Base-by-base conservation (phyloP, 1,140 invertebrate species). In the Drosophila sproati region DNA sequence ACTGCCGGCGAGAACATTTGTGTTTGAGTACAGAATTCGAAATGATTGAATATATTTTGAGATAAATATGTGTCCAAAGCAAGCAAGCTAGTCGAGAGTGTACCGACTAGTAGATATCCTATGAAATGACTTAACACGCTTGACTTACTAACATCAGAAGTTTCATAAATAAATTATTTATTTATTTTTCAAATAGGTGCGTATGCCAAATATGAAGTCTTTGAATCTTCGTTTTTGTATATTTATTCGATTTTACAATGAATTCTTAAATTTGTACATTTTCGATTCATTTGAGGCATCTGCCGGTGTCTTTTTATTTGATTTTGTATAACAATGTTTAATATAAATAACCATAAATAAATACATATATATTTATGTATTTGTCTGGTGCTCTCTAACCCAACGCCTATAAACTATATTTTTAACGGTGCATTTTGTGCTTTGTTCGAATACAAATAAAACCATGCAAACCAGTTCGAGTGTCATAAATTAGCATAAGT, bases 401-500 rank as follows among this genome's bases (percentile, higher is more conserved):
- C 81, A 50, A 41, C 50, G 32, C 73, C 62, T 88, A 87, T 6
- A 1, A 68, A 45, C 68, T 87, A 83, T 47, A 80, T 70, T 80
- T 83, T 73, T 89, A 80, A 72, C 61, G 72, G 83, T 87, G 83
- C 83, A 80, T 79, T 81, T 52, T 70, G 77, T 83, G 81, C 80
- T 52, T 50, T 57, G 64, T 20, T 20, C 20, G 20, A 20, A 20
- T 20, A 20, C 47, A 62, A 60, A 67, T 28, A 78, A 66, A 56
- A 66, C 77, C 78, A 63, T 68, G 66, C 43, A 69, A 73, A 55
- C 64, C 55, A 59, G 69, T 71, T 76, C 62, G 69, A 73, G 63
- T 79, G 69, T 61, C 62, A 56, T 47, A 72, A 54, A 61, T 70
- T 52, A 61, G 39, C 10, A 61, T 70, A 55, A 61, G 39, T 29